Evolutionary conservation across 2,797 vertebrate species (phyloP).

Genomic region (Salmo trutta): DNA sequence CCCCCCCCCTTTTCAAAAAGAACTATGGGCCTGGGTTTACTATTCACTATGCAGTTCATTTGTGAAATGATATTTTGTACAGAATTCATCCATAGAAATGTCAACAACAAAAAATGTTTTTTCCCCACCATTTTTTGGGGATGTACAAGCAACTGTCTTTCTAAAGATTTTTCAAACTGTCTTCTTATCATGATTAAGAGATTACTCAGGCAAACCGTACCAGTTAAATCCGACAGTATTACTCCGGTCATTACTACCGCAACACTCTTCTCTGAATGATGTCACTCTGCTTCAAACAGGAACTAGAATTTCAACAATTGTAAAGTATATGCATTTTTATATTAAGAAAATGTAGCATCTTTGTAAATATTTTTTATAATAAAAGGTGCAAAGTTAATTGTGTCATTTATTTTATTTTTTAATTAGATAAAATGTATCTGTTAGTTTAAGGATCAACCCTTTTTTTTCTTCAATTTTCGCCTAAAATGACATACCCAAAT

Average conservation of each 20-base stretch:
- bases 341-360: slow-evolving; percentile 80
- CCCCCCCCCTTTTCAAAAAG: slow-evolving; percentile 58
- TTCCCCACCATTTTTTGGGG: slow-evolving; percentile 64
- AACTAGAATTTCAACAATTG: slow-evolving; percentile 78
- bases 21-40: slow-evolving; percentile 65
- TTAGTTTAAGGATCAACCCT: too few relatives aligned
- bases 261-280: slow-evolving; percentile 73
- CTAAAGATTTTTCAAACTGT: slow-evolving; percentile 64
- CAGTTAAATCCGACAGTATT: slow-evolving; percentile 73
- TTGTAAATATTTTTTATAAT: slow-evolving; percentile 86
- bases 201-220: slow-evolving; percentile 78
- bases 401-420: background rate
- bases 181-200: slow-evolving; percentile 69
- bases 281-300: slow-evolving; percentile 77
- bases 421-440: too few relatives aligned
- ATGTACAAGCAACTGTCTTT: slow-evolving; percentile 73
- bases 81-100: slow-evolving; percentile 58
- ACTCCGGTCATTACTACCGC: slow-evolving; percentile 63
- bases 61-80: slow-evolving; percentile 73
- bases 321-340: slow-evolving; percentile 84
- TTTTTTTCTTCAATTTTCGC: too few relatives aligned
- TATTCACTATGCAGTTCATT: slow-evolving; percentile 79
- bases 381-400: slow-evolving; percentile 75
- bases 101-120: slow-evolving; percentile 37
- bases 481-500: too few relatives aligned